phyloP scores from a whole-genome alignment of 2,113 vertebrate genomes.

The Tursiops truncatus region DNA sequence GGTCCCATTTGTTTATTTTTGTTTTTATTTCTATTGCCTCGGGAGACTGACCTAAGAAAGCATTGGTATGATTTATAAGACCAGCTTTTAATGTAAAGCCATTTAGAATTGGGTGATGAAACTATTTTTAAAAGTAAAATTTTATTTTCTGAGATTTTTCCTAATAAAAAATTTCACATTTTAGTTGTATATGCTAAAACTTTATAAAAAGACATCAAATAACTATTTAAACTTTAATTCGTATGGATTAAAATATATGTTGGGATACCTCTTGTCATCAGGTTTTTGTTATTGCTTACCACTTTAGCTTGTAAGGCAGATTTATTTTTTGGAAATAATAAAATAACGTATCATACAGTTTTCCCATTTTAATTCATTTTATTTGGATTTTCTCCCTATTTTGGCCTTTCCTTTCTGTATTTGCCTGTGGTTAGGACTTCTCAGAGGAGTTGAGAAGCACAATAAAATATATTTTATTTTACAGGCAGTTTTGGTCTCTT shows the following conservation, averaged over 20 bases:
- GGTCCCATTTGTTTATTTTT: not conserved
- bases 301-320: not conserved
- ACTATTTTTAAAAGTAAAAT: not conserved
- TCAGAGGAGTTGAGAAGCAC: slow-evolving; percentile 1
- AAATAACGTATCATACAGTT: not conserved
- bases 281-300: not conserved
- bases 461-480: slow-evolving; percentile 20
- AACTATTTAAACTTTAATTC: not conserved
- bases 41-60: not conserved
- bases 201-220: not conserved
- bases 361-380: slow-evolving; percentile 3
- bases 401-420: not conserved
- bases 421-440: not conserved
- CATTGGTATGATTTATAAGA: not conserved
- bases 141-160: not conserved
- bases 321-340: not conserved
- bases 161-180: slow-evolving; percentile 19
- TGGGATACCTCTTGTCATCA: not conserved
- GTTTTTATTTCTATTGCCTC: not conserved
- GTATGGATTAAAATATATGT: not conserved
- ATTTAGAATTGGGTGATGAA: not conserved
- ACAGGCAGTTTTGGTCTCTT: not conserved
- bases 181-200: not conserved
- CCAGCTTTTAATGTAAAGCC: not conserved
- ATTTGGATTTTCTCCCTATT: not conserved